A percentile compares a stretch with the other conserved stretches of the same genome.
Evolutionary conservation across 2,888 invertebrate genomes (phyloP).

Genomic region (Meiosimyza decipiens): DNA sequence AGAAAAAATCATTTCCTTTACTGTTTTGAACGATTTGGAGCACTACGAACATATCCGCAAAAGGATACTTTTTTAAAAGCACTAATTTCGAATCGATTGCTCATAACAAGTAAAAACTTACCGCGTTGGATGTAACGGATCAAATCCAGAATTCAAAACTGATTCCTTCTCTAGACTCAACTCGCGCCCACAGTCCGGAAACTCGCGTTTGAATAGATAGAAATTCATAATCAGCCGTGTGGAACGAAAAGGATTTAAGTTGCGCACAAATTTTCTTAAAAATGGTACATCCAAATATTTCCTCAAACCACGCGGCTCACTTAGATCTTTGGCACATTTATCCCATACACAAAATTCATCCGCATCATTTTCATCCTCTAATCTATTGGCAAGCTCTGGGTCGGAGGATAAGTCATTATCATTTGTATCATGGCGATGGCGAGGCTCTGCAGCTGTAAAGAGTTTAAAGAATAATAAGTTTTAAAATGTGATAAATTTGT

Average conservation of each 20-base stretch:
- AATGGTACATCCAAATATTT: constrained; percentile 54
- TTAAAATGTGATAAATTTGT: neutral
- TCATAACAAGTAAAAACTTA: constrained; percentile 25
- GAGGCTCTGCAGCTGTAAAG: neutral
- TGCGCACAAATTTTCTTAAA: constrained; percentile 54
- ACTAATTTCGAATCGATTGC: neutral
- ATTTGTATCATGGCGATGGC: neutral
- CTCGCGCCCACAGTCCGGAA: constrained; percentile 54
- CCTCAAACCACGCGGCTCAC: constrained; percentile 49
- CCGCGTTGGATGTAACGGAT: constrained; percentile 57
- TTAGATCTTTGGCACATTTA: constrained; percentile 56
- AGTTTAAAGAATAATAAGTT: no score
- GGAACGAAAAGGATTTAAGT: constrained; percentile 54
- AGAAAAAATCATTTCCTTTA: no score
- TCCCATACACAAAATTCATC: constrained; percentile 54
- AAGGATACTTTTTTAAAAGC: neutral
- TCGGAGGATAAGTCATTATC: neutral
- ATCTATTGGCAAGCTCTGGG: constrained; percentile 34
- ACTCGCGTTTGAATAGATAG: constrained; percentile 54
- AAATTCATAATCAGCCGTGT: constrained; percentile 54
- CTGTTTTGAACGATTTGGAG: no score
- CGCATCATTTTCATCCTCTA: constrained; percentile 52
- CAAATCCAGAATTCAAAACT: constrained; percentile 50
- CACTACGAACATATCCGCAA: no score
- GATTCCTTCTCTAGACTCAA: constrained; percentile 48